Conservation (phyloP, 2,797 vertebrate genomes). For the Trematomus bernacchii region DNA sequence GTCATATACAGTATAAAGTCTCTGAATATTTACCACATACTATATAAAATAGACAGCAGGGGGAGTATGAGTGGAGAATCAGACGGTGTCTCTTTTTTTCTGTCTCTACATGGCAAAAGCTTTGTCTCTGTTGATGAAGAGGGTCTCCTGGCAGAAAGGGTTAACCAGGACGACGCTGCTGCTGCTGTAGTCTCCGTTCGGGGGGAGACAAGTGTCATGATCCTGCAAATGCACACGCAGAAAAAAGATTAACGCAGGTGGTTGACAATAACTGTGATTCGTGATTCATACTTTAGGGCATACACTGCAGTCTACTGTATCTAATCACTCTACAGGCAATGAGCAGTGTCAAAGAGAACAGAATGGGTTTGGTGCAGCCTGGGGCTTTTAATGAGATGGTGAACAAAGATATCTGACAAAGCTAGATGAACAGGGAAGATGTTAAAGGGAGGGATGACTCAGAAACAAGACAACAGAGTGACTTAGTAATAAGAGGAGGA, state of each 20-base stretch:
- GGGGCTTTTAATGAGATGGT: conserved; percentile 49
- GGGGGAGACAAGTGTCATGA: conserved; percentile 93
- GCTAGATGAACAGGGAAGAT: conserved; percentile 26
- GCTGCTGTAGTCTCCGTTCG: conserved; percentile 95
- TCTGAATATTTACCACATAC: conserved; percentile 91
- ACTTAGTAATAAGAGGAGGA: conserved; percentile 61
- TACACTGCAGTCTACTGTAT: conserved; percentile 46
- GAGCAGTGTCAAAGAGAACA: conserved; percentile 8
- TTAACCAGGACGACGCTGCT: conserved; percentile 97
- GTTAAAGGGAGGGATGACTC: conserved; percentile 64
- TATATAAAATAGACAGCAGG: conserved; percentile 83
- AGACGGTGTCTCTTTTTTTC: conserved; percentile 72
- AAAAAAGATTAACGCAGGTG: conserved; percentile 11
- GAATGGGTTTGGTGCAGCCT: conserved; percentile 18
- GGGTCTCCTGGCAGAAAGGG: conserved; percentile 98
- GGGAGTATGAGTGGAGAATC: conserved; percentile 55
- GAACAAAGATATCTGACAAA: conserved; percentile 53
- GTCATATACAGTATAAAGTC: conserved; percentile 90
- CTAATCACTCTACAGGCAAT: conserved; percentile 38
- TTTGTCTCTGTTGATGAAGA: conserved; percentile 94
- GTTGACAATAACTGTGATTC: conserved; percentile 36
- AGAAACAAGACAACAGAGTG: conserved; percentile 42
- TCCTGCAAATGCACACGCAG: conserved; percentile 77
- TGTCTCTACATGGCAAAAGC: conserved; percentile 90
- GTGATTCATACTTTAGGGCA: conserved; percentile 14